Base-by-base conservation (phyloP, 2,797 vertebrate genomes). In the Gymnoscopelus microlampas region DNA sequence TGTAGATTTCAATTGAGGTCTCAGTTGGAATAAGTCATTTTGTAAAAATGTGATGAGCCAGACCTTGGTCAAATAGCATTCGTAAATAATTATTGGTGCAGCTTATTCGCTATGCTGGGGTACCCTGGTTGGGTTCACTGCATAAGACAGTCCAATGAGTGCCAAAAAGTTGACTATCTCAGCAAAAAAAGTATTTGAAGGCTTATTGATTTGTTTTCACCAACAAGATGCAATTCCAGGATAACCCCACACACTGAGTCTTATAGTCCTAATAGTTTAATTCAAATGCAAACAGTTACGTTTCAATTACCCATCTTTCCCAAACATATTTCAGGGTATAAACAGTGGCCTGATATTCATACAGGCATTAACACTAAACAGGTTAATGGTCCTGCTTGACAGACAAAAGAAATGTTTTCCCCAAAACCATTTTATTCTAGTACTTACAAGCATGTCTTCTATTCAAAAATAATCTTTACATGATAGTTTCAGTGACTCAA, bases 401-500 rank as follows among this genome's bases (percentile, higher is more conserved):
- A 12, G 53, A 2, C 5, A 66, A 62, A 69, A 62, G 8, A 51
- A 51, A 4, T 51, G n/a, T 51, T 51, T 13, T 15, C 3, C 1
- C 13, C 5, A 0, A n/a, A 51, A 51, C n/a, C 50, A 15, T 13
- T 51, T 13, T 51, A 51, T 51, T 51, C n/a, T 51, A 14, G 50
- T 13, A 8, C 50, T 13, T 14, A 50, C 3, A 12, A 32, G 12
- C 24, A 0, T 5, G 24, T 51, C 19, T 50, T 63, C n/a, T 29
- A 15, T 9, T 44, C 39, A 44, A 44, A 44, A 9, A 10, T 7
- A 23, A 54, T 9, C 26, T 39, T 44, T 54, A 63, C n/a, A 2
- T 9, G 73, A 47, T 26, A 53, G 53, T 12, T 72, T 70, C n/a
- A 79, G 10, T 0, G 87, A 89, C 58, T 69, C 84, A 65, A 89